Evolutionary conservation across 2,888 invertebrate genomes (phyloP).

Genomic region (Seira ritae): DNA sequence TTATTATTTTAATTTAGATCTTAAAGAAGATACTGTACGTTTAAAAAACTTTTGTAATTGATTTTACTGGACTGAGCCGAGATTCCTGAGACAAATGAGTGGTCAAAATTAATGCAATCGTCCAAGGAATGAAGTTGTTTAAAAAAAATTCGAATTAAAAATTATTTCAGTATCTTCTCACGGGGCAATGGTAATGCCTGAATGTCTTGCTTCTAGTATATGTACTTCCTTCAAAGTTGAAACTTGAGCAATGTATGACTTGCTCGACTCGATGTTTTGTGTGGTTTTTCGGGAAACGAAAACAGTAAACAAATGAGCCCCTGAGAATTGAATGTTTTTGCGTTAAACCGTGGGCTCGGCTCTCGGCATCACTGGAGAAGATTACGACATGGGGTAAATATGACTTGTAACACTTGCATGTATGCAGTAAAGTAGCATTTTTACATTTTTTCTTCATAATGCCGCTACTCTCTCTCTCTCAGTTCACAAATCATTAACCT

Average conservation of each 20-base stretch:
- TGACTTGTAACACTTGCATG: conserved; percentile 16
- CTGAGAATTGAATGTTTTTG: neutral
- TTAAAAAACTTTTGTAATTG: no score
- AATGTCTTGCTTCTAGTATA: neutral
- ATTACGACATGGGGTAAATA: neutral
- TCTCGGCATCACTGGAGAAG: no score
- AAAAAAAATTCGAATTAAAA: neutral
- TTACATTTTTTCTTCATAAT: neutral
- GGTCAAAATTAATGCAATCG: neutral
- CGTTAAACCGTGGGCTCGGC: no score
- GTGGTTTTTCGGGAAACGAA: neutral
- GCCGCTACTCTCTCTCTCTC: conserved; percentile 9
- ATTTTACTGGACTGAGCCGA: neutral
- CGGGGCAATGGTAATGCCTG: neutral
- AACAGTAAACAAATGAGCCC: conserved; percentile 21
- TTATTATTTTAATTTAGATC: neutral
- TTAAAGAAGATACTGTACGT: no score
- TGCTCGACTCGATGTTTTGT: neutral
- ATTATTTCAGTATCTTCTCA: neutral
- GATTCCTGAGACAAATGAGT: neutral
- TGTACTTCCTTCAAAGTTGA: no score
- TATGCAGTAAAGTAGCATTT: neutral
- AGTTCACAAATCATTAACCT: conserved; percentile 54
- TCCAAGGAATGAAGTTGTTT: neutral
- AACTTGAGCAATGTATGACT: neutral